Evolutionary conservation across 1,140 invertebrate species (phyloP).

Genomic region (Pseudomyrmex flavicornis): DNA sequence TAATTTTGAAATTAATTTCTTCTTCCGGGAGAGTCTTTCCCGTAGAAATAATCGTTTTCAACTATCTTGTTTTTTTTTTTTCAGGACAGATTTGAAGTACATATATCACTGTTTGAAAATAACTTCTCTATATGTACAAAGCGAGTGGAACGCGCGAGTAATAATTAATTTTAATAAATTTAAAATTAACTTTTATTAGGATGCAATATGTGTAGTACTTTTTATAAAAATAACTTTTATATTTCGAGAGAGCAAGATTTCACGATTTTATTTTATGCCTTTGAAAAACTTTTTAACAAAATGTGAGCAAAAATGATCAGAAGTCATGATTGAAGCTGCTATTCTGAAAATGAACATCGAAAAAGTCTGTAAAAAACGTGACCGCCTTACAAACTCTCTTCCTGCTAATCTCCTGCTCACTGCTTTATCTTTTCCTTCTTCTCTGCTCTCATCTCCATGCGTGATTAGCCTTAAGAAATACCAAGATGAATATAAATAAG

Average conservation of each 20-base stretch:
- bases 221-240: no score
- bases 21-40: not conserved
- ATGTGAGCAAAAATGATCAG: not conserved
- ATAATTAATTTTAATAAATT: no score
- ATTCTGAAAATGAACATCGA: conserved; percentile 22
- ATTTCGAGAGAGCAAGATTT: no score
- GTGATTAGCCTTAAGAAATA: conserved; percentile 22
- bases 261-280: not conserved
- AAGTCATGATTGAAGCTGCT: conserved; percentile 29
- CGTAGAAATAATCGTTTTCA: conserved; percentile 16
- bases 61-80: not conserved
- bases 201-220: no score
- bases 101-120: not conserved
- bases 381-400: not conserved
- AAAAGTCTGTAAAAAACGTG: conserved; percentile 27
- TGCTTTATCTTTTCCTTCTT: not conserved
- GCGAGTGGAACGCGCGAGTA: no score
- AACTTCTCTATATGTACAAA: no score
- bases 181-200: no score
- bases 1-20: conserved; percentile 38
- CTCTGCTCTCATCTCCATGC: not conserved
- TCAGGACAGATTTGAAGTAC: not conserved
- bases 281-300: not conserved
- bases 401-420: conserved; percentile 17
- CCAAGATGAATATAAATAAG: conserved; percentile 4